Conservation (phyloP, 2,888 invertebrate species). For the Drosophila multiciliata region DNA sequence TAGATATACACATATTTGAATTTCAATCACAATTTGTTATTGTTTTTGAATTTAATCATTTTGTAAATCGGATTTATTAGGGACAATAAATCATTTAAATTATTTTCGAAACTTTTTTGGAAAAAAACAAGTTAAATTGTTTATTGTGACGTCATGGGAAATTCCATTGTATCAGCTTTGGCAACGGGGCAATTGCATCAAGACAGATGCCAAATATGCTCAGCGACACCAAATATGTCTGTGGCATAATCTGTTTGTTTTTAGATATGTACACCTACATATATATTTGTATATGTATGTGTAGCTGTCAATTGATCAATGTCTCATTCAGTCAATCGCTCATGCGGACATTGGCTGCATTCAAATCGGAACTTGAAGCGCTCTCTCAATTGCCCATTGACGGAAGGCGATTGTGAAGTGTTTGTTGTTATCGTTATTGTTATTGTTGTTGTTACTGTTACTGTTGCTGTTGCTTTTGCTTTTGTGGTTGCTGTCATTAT, state of each 20-base stretch:
- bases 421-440: conserved; percentile 8
- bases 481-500: not conserved
- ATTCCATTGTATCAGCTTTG: conserved; percentile 45
- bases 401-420: conserved; percentile 27
- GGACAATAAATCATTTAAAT: not conserved
- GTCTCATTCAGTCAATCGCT: conserved; percentile 10
- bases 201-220: conserved; percentile 41
- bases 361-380: conserved; percentile 40
- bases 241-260: conserved; percentile 29
- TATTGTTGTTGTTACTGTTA: not conserved
- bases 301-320: conserved; percentile 28
- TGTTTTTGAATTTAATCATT: not conserved
- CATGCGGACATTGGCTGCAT: conserved; percentile 40
- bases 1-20: too few relatives aligned
- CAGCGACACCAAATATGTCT: conserved; percentile 45
- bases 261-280: conserved; percentile 37
- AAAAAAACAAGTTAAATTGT: not conserved
- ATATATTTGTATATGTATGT: not conserved
- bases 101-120: not conserved
- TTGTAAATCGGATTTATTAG: not conserved
- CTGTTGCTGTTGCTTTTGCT: not conserved
- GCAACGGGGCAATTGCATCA: conserved; percentile 47
- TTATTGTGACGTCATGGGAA: conserved; percentile 40
- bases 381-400: conserved; percentile 41
- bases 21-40: too few relatives aligned